Conservation (phyloP, 1,140 invertebrate species). For the Aphidius ervi region DNA sequence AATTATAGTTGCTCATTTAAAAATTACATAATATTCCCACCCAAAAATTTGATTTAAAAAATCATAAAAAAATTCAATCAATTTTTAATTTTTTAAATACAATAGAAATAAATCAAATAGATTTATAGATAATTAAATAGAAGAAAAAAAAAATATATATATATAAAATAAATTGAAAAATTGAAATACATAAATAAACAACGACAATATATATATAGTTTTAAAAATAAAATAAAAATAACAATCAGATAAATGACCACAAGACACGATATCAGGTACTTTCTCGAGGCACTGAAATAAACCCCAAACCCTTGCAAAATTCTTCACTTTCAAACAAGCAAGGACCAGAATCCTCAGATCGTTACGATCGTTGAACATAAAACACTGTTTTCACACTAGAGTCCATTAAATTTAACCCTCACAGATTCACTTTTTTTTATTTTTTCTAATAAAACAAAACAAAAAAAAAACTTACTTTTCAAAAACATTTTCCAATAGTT, state of each 20-base stretch:
- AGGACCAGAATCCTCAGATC: neutral
- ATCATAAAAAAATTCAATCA: no score
- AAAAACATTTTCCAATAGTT: no score
- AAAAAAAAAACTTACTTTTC: neutral
- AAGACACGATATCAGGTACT: conserved; percentile 15
- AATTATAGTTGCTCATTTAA: no score
- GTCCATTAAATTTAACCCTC: conserved; percentile 8
- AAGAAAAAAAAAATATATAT: no score
- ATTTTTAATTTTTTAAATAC: no score
- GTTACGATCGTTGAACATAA: conserved; percentile 11
- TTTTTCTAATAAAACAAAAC: no score
- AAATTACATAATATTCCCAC: no score
- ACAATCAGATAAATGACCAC: conserved; percentile 9
- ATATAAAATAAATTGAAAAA: no score
- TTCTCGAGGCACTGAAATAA: conserved; percentile 1
- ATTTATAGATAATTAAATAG: no score
- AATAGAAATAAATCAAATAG: no score
- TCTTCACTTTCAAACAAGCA: conserved; percentile 5
- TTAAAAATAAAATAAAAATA: neutral
- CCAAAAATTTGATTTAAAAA: no score
- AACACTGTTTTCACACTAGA: neutral
- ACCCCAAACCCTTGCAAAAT: conserved; percentile 14
- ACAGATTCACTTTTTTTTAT: no score
- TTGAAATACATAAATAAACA: neutral
- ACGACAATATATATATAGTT: neutral